These are phyloP conservation scores for Cataglyphis rosenhaueri DNA, from an alignment of 2,888 invertebrate genomes.

Conservation along the genomic window DNA sequence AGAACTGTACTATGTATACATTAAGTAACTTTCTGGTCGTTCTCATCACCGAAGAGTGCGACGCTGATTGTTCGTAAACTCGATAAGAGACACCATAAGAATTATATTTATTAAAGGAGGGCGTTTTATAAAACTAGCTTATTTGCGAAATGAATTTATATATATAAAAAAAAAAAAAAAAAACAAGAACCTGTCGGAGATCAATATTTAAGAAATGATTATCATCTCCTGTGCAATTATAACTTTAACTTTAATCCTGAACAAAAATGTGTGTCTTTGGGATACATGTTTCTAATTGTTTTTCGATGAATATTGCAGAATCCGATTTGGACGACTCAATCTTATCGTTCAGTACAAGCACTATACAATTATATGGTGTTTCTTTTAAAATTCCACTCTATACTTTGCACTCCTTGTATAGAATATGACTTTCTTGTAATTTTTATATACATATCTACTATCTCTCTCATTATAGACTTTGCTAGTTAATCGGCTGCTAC, in stretches of 20 bases:
- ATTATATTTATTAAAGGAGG: constrained; percentile 16
- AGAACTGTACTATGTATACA: constrained; percentile 59
- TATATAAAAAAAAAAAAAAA: neutral
- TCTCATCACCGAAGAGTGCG: constrained; percentile 66
- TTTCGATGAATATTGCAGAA: constrained; percentile 23
- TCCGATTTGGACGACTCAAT: constrained; percentile 40
- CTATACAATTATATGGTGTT: constrained; percentile 75
- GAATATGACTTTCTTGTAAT: constrained; percentile 82
- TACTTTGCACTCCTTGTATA: constrained; percentile 70
- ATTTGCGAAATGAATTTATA: constrained; percentile 2
- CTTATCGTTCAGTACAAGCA: constrained; percentile 77
- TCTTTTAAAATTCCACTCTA: constrained; percentile 69
- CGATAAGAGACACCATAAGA: constrained; percentile 23
- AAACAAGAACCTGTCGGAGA: neutral
- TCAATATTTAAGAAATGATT: constrained; percentile 12
- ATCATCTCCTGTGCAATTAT: constrained; percentile 1
- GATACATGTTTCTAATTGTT: constrained; percentile 6
- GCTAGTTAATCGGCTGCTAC: constrained; percentile 72
- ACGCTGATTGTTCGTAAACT: constrained; percentile 75
- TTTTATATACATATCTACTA: constrained; percentile 77
- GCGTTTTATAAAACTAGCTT: constrained; percentile 24
- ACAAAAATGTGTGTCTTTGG: constrained; percentile 8
- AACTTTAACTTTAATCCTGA: constrained; percentile 7
- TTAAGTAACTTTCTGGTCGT: constrained; percentile 82
- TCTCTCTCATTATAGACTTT: constrained; percentile 72